Evolutionary conservation across 2,888 invertebrate genomes (phyloP).

Genomic region (Lamproptera curius): DNA sequence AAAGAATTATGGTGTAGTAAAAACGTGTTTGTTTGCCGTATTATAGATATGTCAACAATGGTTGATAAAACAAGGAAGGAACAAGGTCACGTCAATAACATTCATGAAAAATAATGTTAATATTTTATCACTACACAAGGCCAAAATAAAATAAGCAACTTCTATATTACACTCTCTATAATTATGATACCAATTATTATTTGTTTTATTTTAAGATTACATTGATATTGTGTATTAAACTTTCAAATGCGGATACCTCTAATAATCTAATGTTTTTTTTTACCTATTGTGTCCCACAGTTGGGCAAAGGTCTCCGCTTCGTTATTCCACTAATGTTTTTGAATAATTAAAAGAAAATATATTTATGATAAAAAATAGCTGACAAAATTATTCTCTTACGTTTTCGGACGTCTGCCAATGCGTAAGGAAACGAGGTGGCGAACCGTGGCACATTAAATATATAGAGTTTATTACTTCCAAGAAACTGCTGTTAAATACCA

Average conservation of each 20-base stretch:
- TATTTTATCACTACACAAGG: no score
- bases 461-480: constrained; percentile 13
- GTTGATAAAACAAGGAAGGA: constrained; percentile 12
- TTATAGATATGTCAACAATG: constrained; percentile 3
- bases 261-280: no score
- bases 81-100: constrained; percentile 2
- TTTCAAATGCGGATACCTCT: no score
- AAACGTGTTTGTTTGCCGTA: constrained; percentile 5
- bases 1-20: constrained; percentile 39
- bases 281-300: no score
- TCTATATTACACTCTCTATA: no score
- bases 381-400: background rate
- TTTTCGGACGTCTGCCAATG: constrained; percentile 12
- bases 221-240: no score
- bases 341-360: no score
- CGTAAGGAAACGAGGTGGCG: background rate
- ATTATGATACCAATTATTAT: no score
- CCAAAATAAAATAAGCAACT: no score
- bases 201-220: no score
- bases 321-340: no score
- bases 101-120: background rate
- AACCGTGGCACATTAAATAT: constrained; percentile 8
- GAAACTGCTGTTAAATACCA: constrained; percentile 9
- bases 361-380: background rate
- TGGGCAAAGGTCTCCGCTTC: no score